phyloP scores from a whole-genome alignment of 1,140 invertebrate genomes.

The Habropoda laboriosa region DNA sequence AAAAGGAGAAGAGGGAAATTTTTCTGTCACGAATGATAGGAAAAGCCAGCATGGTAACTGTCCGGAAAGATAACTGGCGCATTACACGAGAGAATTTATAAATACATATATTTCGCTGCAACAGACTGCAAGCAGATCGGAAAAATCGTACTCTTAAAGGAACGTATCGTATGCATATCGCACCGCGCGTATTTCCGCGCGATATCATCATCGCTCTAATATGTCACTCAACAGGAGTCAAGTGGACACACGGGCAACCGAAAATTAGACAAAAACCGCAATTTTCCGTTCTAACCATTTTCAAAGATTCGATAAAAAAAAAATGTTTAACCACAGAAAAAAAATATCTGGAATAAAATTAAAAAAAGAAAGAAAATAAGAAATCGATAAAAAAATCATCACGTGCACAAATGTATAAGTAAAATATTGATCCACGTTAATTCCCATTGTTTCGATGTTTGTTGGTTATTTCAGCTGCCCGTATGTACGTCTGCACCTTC shows the following conservation, averaged over 20 bases:
- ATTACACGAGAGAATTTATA: slow-evolving; percentile 48
- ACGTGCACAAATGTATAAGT: background rate
- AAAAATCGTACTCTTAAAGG: slow-evolving; percentile 26
- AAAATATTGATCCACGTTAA: background rate
- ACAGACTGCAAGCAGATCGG: slow-evolving; percentile 43
- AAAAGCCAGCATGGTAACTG: slow-evolving; percentile 17
- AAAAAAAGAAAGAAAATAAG: too few species aligned
- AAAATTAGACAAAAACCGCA: slow-evolving; percentile 15
- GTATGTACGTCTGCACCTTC: background rate
- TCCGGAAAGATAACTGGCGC: slow-evolving; percentile 17
- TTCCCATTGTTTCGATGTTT: background rate
- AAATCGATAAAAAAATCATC: background rate
- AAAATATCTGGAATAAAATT: too few species aligned
- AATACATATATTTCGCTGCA: slow-evolving; percentile 42
- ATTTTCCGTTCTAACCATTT: background rate
- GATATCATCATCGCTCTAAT: background rate
- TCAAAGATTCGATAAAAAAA: background rate
- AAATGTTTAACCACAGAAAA: background rate
- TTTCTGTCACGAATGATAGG: slow-evolving; percentile 18
- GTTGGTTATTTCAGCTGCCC: background rate
- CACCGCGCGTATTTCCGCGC: slow-evolving; percentile 16
- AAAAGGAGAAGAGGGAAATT: background rate
- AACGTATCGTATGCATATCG: slow-evolving; percentile 18
- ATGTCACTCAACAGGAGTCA: background rate
- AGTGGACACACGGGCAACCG: background rate